phyloP scores from a whole-genome alignment of 2,888 invertebrate species.

The Epicampocera succincta region DNA sequence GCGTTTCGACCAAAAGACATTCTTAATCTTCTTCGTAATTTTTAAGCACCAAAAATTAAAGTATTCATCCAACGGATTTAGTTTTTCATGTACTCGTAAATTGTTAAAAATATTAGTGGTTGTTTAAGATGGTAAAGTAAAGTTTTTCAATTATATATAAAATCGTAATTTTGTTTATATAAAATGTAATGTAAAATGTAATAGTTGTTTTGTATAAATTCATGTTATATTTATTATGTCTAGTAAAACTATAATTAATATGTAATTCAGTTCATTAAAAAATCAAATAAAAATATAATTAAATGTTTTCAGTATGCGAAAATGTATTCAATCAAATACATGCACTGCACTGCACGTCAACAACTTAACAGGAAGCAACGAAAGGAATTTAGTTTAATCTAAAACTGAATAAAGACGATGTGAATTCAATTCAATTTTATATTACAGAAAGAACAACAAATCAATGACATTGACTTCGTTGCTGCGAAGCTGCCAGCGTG shows the following conservation, averaged over 20 bases:
- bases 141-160: constrained; percentile 36
- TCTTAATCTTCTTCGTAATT: constrained; percentile 4
- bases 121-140: constrained; percentile 34
- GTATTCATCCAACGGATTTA: constrained; percentile 34
- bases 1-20: constrained; percentile 37
- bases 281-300: constrained; percentile 39
- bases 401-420: no score
- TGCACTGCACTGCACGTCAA: no score
- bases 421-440: no score
- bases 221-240: constrained; percentile 47
- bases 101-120: constrained; percentile 28
- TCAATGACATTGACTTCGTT: no score
- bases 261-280: constrained; percentile 61
- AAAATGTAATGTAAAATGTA: constrained; percentile 34
- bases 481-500: no score
- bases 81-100: constrained; percentile 20
- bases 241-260: constrained; percentile 35
- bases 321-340: background rate
- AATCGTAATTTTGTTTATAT: constrained; percentile 41
- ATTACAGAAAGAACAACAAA: no score
- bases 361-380: no score
- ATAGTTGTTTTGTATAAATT: constrained; percentile 41
- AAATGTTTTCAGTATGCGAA: constrained; percentile 62
- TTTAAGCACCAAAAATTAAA: constrained; percentile 62
- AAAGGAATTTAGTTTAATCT: no score